Conservation (phyloP, 2,113 vertebrate species). For the Nycticebus coucang region DNA sequence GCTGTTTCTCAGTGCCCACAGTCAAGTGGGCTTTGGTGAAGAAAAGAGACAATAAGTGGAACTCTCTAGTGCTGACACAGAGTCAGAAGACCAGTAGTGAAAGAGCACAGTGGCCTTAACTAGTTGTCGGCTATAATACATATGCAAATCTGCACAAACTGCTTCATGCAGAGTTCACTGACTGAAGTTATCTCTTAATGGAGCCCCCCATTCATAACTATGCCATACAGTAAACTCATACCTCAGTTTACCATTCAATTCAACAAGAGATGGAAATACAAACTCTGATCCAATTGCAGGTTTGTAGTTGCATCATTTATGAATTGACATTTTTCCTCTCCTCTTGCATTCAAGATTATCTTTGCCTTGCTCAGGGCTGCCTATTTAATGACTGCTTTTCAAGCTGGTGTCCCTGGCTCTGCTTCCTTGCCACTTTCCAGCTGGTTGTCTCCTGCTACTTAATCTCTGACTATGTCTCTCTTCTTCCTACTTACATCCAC, state of each 20-base stretch:
- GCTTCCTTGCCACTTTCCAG: too few relatives aligned
- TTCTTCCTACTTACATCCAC: neutral
- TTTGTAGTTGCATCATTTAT: neutral
- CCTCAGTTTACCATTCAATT: neutral
- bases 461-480: neutral
- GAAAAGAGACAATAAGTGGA: slow-evolving; percentile 2
- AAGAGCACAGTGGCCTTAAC: neutral
- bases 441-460: neutral
- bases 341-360: neutral
- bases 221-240: neutral
- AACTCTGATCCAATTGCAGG: neutral
- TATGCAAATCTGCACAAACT: neutral
- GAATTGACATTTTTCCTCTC: neutral
- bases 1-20: neutral
- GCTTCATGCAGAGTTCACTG: neutral
- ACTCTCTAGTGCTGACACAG: neutral
- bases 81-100: neutral
- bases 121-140: neutral
- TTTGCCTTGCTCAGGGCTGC: neutral
- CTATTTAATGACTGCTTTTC: neutral
- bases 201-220: neutral
- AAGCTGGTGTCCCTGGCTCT: neutral
- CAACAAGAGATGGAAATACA: neutral
- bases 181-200: neutral
- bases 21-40: neutral